Conservation (phyloP, 2,797 vertebrate genomes). For the Enteromius fasciolatus region DNA sequence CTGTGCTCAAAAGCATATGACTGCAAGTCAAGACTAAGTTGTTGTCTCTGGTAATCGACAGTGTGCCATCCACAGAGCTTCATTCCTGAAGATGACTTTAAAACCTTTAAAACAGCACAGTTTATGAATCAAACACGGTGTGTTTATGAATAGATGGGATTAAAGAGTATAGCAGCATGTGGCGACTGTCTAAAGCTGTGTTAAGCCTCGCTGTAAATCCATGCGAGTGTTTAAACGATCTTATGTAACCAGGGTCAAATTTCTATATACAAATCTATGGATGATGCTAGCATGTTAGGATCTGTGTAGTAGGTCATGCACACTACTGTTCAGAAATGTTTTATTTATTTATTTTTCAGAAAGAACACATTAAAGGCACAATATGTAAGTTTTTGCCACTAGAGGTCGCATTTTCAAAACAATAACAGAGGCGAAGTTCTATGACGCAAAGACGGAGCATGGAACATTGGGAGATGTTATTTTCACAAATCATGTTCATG, state of each 20-base stretch:
- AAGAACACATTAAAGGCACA: too few relatives aligned
- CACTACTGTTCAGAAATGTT: too few relatives aligned
- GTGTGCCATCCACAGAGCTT: background rate
- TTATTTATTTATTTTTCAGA: too few relatives aligned
- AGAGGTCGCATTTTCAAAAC: too few relatives aligned
- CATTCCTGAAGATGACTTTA: background rate
- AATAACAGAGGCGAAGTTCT: too few relatives aligned
- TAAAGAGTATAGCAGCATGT: constrained; percentile 1
- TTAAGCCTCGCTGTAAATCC: constrained; percentile 1
- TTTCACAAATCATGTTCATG: too few relatives aligned
- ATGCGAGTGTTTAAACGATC: constrained; percentile 17
- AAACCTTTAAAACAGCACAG: background rate
- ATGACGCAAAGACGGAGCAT: too few relatives aligned
- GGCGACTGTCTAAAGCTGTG: background rate
- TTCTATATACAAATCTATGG: constrained; percentile 11
- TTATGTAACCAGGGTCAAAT: background rate
- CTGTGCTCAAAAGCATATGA: background rate
- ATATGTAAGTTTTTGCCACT: too few relatives aligned
- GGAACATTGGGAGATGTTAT: too few relatives aligned
- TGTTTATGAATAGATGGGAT: constrained; percentile 5
- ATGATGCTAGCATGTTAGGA: background rate
- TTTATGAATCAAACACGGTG: background rate
- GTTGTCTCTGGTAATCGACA: background rate
- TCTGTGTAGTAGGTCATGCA: too few relatives aligned
- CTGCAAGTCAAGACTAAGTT: background rate